Base-by-base conservation (phyloP, 1,140 invertebrate species). In the Ceratosolen solmsi region DNA sequence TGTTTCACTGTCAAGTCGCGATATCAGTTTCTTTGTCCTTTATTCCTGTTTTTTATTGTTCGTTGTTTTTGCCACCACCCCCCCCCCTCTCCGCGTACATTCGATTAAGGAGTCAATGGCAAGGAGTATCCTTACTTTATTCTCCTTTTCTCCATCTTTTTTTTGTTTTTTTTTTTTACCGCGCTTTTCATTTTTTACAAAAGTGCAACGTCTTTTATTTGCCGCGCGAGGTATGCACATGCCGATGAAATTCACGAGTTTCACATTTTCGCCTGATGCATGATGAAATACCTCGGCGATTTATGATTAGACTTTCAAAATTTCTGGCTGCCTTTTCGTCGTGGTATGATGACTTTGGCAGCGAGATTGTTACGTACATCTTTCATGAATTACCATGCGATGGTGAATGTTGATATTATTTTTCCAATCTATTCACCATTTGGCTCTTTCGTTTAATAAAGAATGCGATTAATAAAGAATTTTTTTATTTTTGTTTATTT, bases 121-220 rank as follows among this genome's bases (percentile, higher is more conserved):
- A 54, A 3, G 25, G 27, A 33, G 4, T 7, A 27, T 49, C 30
- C 20, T 22, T 27, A 0, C n/a, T 8, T 27, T 25, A 30, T n/a
- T 3, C 27, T 51, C 46, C n/a, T 70, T 70, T n/a, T 49, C 63
- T n/a, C n/a, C n/a, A n/a, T n/a, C n/a, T n/a, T n/a, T n/a, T n/a
- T n/a, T n/a, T n/a, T n/a, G n/a, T n/a, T n/a, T n/a, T n/a, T n/a
- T n/a, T n/a, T n/a, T n/a, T n/a, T n/a, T n/a, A n/a, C 38, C 7
- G 49, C 49, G 25, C 41, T 49, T 33, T 73, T 73, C 49, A 33
- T 33, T 73, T 56, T n/a, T 3, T 22, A 17, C 17, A 54, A 13
- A 54, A 70, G 41, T 46, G 70, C 70, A 71, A 46, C 15, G 70
- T 2, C 70, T 71, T 71, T 71, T 71, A 27, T 71, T 49, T 71